Evolutionary conservation across 2,888 invertebrate genomes (phyloP).

Genomic region (Cataglyphis cursor): DNA sequence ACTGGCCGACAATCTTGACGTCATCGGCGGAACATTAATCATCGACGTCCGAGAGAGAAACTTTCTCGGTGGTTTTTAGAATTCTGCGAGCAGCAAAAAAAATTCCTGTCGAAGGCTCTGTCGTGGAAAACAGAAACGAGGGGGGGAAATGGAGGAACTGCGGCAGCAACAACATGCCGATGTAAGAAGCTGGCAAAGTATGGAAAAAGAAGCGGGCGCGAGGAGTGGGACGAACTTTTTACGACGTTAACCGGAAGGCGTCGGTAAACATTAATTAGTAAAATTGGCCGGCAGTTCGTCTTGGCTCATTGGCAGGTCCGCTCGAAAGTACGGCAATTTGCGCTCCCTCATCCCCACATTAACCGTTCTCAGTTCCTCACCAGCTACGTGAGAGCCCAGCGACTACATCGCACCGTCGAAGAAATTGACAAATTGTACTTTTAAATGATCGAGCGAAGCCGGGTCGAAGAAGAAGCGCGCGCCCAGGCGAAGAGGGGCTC

Average conservation of each 20-base stretch:
- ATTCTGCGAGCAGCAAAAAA: slow-evolving; percentile 20
- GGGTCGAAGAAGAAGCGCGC: slow-evolving; percentile 48
- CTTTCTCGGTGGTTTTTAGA: slow-evolving; percentile 51
- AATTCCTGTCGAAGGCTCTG: slow-evolving; percentile 1
- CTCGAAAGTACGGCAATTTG: slow-evolving; percentile 74
- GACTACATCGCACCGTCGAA: slow-evolving; percentile 59
- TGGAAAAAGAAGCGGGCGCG: slow-evolving; percentile 8
- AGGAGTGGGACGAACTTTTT: slow-evolving; percentile 39
- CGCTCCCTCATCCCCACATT: slow-evolving; percentile 17
- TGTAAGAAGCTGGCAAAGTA: slow-evolving; percentile 31
- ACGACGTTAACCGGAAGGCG: slow-evolving; percentile 35
- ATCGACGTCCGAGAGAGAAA: slow-evolving; percentile 52
- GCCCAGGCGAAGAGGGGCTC: slow-evolving; percentile 54
- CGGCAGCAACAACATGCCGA: slow-evolving; percentile 1
- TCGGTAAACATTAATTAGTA: slow-evolving; percentile 76
- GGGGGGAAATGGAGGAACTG: neutral
- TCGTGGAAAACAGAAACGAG: slow-evolving; percentile 22
- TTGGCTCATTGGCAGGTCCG: slow-evolving; percentile 73
- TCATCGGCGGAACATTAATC: slow-evolving; percentile 72
- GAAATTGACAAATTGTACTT: slow-evolving; percentile 79
- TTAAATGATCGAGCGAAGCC: slow-evolving; percentile 71
- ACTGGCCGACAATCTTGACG: slow-evolving; percentile 70
- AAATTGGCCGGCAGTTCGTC: slow-evolving; percentile 73
- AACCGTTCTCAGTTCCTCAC: slow-evolving; percentile 15
- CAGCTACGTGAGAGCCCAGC: slow-evolving; percentile 62